Base-by-base conservation (phyloP, 2,888 invertebrate genomes). In the Oscheius myriophilus region DNA sequence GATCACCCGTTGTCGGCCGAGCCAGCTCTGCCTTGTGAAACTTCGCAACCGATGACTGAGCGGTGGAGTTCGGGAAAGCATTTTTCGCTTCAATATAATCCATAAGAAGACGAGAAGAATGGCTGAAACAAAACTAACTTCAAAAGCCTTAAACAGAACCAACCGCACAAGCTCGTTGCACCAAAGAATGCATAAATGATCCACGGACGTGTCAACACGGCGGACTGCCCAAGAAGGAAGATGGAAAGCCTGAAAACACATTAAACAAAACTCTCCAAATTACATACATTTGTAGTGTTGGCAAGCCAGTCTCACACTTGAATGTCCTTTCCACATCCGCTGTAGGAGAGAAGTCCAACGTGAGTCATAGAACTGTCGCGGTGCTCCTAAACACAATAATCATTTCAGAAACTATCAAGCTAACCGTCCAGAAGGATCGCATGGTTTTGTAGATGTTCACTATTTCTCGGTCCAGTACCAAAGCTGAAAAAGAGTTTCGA, bases 161-260 rank as follows among this genome's bases (percentile, higher is more conserved):
- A 43, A 80, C 81, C 82, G 67, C 9, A 84, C 81, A 12, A 87
- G 71, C 62, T 86, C 83, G 66, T 87, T 86, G 71, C 87, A 87
- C 86, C 87, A 87, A 0, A 85, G 79, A 49, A 87, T 84, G 45
- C 86, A 84, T 26, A 80, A 71, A 72, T 87, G 87, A 73, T 87
- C 87, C 2, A 82, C 76, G 7, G 82, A 78, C 12, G 69, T 64
- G 9, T 72, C 68, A 11, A 69, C 69, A 0, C 57, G 66, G 14
- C 61, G 64, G 21, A 78, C 59, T 0, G 75, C 57, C 78, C 78
- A 78, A 14, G 69, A 57, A 0, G 74, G 74, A 26, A 71, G 59
- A 52, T 62, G 62, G 18, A 42, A 21, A 14, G 41, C 39, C 70
- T 70, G 33, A 33, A 66, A 51, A 18, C 9, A 49, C 12, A 0